Evolutionary conservation across 2,113 vertebrate species (phyloP), one percentile per base, ranked within the genome.

Genomic region (Butastur rufipennis): DNA sequence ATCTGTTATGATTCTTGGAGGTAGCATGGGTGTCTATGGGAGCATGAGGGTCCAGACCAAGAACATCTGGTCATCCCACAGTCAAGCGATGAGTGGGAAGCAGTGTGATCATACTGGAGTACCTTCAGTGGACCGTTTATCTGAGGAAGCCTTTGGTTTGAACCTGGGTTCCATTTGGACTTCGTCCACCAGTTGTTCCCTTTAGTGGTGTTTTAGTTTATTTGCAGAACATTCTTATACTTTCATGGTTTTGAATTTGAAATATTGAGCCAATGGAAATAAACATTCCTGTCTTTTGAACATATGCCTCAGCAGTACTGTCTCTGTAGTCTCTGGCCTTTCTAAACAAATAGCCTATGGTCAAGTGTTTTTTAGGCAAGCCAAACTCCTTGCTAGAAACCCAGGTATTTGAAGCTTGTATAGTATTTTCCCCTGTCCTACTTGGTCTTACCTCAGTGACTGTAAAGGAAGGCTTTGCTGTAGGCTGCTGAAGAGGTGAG

Each of bases 61-160:
- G 43, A 19, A 34, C 4, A 4, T 13, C 8, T 50, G 18, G 13
- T 14, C 9, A 11, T 68, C 38, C 38, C 22, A 19, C 16, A 11
- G 26, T 32, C 29, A 11, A 53, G 16, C 1, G 3, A 14, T 16
- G 40, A 14, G 31, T 72, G 58, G 36, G 34, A 27, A 81, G 53
- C 17, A 6, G 11, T 1, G 16, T 12, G 16, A 8, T 55, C 1
- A 0, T 21, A 3, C 19, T 42, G 71, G 47, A 61, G n/a, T 36
- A 16, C 36, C 11, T 73, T 56, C 45, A 68, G 36, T 8, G 3
- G 32, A 22, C 10, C 48, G 31, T 5, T 5, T 80, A 53, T 55
- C 62, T 82, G 20, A 56, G 61, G 40, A 16, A 83, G 56, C 32
- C 22, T 87, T 78, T 81, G 68, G 3, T 13, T 90, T 85, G 47